These are phyloP conservation scores for Cydia amplana DNA, from an alignment of 1,140 invertebrate species.

Conservation along the genomic window DNA sequence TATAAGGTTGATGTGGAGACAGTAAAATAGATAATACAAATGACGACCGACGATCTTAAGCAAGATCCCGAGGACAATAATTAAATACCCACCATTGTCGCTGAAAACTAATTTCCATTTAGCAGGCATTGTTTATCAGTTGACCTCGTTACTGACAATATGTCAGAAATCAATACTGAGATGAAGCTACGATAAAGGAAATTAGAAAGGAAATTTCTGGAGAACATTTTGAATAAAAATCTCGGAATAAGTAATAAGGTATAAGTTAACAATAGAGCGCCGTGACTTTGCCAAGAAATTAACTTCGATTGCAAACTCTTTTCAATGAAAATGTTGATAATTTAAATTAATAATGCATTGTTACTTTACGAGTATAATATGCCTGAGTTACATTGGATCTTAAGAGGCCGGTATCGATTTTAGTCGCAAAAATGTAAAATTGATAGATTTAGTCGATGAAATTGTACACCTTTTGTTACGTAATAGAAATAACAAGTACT, in stretches of 20 bases:
- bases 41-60: background rate
- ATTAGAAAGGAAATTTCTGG: background rate
- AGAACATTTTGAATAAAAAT: background rate
- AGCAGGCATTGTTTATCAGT: slow-evolving; percentile 5
- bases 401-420: too few relatives aligned
- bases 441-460: too few relatives aligned
- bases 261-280: background rate
- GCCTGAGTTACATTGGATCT: too few relatives aligned
- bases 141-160: slow-evolving; percentile 2
- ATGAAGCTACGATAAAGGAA: background rate
- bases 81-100: background rate
- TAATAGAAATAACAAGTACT: too few relatives aligned
- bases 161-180: slow-evolving; percentile 13
- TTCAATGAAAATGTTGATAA: background rate
- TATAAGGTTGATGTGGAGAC: background rate
- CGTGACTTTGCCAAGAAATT: background rate
- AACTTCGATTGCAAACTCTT: background rate
- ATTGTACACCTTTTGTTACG: too few relatives aligned
- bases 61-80: background rate
- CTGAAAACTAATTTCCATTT: background rate
- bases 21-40: background rate
- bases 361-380: too few relatives aligned
- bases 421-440: too few relatives aligned
- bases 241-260: background rate
- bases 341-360: background rate